Evolutionary conservation across 2,797 vertebrate species (phyloP).

Genomic region (Balearica regulorum): DNA sequence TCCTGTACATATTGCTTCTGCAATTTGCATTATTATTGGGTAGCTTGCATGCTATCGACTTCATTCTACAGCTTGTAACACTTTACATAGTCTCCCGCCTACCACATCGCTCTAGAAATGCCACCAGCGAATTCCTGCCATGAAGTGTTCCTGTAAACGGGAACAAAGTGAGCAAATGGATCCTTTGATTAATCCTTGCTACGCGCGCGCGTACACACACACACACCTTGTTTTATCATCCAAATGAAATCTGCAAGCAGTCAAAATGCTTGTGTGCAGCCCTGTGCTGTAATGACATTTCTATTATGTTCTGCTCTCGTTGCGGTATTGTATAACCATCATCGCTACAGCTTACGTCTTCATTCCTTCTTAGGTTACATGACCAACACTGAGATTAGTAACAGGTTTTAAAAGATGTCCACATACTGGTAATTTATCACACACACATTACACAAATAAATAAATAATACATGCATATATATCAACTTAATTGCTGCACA

Average conservation of each 20-base stretch:
- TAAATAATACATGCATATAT: conserved; percentile 37
- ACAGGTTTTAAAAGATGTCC: conserved; percentile 48
- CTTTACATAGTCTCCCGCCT: neutral
- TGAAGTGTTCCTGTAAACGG: neutral
- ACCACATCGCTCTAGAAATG: neutral
- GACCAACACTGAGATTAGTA: conserved; percentile 41
- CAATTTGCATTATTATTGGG: conserved; percentile 33
- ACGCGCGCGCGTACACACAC: neutral
- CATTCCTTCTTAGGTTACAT: conserved; percentile 52
- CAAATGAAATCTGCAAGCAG: neutral
- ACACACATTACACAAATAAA: conserved; percentile 21
- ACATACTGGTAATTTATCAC: conserved; percentile 45
- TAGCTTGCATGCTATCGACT: neutral
- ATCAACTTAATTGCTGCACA: conserved; percentile 55
- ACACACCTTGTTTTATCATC: neutral
- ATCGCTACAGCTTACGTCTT: neutral
- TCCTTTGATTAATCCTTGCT: neutral
- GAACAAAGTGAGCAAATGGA: neutral
- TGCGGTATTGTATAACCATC: conserved; percentile 8
- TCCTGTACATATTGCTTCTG: conserved; percentile 32
- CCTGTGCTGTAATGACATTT: neutral
- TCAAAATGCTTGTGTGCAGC: neutral
- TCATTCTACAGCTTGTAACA: conserved; percentile 17
- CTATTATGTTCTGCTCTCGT: neutral
- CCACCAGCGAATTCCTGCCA: neutral